Evolutionary conservation across 2,797 vertebrate species (phyloP), one percentile per base, ranked within the genome.

Genomic region (Clarias platycephalus): DNA sequence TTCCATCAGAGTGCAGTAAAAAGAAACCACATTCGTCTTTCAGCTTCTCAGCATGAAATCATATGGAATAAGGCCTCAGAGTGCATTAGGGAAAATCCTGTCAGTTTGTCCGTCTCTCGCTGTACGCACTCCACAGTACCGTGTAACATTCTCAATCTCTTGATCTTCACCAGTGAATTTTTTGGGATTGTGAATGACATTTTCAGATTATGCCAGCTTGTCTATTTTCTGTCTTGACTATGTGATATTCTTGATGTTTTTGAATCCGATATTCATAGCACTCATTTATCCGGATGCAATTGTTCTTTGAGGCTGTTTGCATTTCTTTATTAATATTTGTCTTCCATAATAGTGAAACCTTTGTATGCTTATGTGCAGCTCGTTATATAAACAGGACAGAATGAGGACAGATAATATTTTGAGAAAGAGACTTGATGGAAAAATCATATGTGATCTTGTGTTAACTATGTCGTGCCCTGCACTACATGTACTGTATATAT

Each of bases 71-170:
- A 80, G 62, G 63, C 40, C 55, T 12, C 44, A n/a, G 49, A 81
- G 16, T 68, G 80, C 80, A 81, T 81, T 31, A 57, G 62, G 44
- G 62, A 81, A 70, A 81, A 82, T 71, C 67, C 66, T 71, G 80
- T 71, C 53, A 82, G 67, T 70, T 24, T 34, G 53, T 58, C 31
- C 31, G 24, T 70, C 66, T 82, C 24, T 22, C 67, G 20, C 53
- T 13, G n/a, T 22, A 57, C 15, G 24, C 20, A 0, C 49, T 70
- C 26, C 31, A 82, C 22, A 70, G 60, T 40, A 40, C 3, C 24
- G 4, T 4, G 22, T 15, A 0, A 2, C 31, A 0, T 78, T 60
- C 66, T 2, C 28, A 1, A 40, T 26, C 67, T 60, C 67, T 40
- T 71, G 5, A 71, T 70, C 67, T 82, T 70, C 66, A 55, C 13